Evolutionary conservation across 2,888 invertebrate species (phyloP).

Genomic region (Agrypnus murinus): DNA sequence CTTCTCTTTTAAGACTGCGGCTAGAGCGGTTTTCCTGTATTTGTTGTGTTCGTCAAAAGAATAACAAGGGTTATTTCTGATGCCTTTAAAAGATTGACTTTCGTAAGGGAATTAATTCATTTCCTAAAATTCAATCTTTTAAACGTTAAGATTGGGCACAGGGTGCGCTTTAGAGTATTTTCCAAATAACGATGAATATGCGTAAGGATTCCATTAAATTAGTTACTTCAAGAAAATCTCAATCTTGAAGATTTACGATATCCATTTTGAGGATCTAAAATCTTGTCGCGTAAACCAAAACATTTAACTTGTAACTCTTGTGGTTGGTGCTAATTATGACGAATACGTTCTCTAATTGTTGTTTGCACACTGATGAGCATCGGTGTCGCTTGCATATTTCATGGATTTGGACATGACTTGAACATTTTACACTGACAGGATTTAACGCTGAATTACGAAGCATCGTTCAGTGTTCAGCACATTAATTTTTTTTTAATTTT

Average conservation of each 20-base stretch:
- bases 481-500: conserved; percentile 26
- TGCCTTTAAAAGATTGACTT: too few species aligned
- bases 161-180: not conserved
- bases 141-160: not conserved
- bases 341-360: conserved; percentile 67
- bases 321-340: conserved; percentile 67
- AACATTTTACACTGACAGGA: conserved; percentile 43
- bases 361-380: conserved; percentile 65
- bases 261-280: conserved; percentile 59
- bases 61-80: too few species aligned
- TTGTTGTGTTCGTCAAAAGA: not conserved
- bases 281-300: conserved; percentile 65
- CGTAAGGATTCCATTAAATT: not conserved
- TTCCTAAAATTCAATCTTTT: not conserved
- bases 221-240: conserved; percentile 33
- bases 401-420: conserved; percentile 62
- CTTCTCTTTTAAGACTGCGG: conserved; percentile 23
- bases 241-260: conserved; percentile 50
- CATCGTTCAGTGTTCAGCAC: not conserved
- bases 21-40: conserved; percentile 6
- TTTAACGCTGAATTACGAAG: conserved; percentile 39
- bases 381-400: conserved; percentile 66
- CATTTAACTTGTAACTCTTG: conserved; percentile 67
- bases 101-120: too few species aligned
- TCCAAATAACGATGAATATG: not conserved